Evolutionary conservation across 1,140 invertebrate species (phyloP), one percentile per base, ranked within the genome.

Genomic region (Magallana gigas): DNA sequence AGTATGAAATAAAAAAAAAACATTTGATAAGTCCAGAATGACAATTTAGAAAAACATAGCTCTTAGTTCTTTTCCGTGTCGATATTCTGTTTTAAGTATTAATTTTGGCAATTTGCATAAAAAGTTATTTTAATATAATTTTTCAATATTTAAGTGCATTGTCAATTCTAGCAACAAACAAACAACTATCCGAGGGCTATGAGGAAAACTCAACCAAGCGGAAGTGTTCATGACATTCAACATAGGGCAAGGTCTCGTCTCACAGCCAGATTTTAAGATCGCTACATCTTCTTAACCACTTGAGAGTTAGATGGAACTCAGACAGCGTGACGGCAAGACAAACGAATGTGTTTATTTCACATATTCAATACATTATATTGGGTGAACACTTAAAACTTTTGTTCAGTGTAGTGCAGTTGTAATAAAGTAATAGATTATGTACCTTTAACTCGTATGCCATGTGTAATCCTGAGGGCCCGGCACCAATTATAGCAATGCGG

Each of bases 391-490:
- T 36, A 16, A 57, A 1, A 36, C 36, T 36, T 36, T 36, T 1
- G 36, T 5, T 36, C 36, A 36, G 36, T 16, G 14, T 18, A 29
- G 5, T n/a, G 29, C 1, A 14, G 7, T 29, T n/a, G 23, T 85
- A 14, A 76, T 9, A 57, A 76, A 57, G 48, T 23, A 29, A 6
- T 16, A 80, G 6, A 14, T 76, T 48, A n/a, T 23, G 8, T 71
- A 87, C 82, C 86, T 87, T 84, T 4, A 87, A 62, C 23, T 84
- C 83, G 56, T 84, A 87, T 58, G 86, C 86, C 86, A 87, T 87
- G 29, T 87, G 86, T 23, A 87, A 36, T 8, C 86, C 86, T 7
- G 86, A 60, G 1, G 86, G 86, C 1, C 86, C 86, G 5, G 60
- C 86, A 29, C 86, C 86, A 18, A 87, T 60, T 59, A 87, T 87